These are phyloP conservation scores for Fringilla coelebs DNA, from an alignment of 2,797 vertebrate genomes.

Conservation along the genomic window DNA sequence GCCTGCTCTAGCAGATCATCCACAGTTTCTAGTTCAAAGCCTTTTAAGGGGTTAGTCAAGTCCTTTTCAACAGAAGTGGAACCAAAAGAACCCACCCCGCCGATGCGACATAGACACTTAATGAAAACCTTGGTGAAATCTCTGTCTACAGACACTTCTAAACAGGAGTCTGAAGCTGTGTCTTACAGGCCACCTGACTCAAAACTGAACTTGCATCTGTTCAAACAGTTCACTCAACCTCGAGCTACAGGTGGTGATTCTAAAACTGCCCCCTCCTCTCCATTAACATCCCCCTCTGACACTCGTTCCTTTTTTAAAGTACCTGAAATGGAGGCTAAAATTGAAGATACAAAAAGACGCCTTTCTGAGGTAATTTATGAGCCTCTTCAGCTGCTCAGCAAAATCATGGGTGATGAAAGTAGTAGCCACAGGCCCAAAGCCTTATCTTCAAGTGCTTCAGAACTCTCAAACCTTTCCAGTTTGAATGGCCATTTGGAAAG, in stretches of 20 bases:
- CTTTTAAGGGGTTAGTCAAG: slow-evolving; percentile 86
- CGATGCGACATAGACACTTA: slow-evolving; percentile 84
- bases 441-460: slow-evolving; percentile 91
- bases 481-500: slow-evolving; percentile 85
- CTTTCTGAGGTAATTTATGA: slow-evolving; percentile 94
- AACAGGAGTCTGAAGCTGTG: slow-evolving; percentile 81
- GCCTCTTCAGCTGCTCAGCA: slow-evolving; percentile 93
- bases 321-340: slow-evolving; percentile 93
- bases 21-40: slow-evolving; percentile 79
- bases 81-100: slow-evolving; percentile 80
- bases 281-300: slow-evolving; percentile 86
- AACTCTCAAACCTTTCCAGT: slow-evolving; percentile 84
- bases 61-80: slow-evolving; percentile 89
- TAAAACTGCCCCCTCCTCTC: slow-evolving; percentile 94
- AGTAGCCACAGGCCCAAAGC: slow-evolving; percentile 86
- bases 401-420: slow-evolving; percentile 95
- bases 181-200: slow-evolving; percentile 84
- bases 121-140: slow-evolving; percentile 97
- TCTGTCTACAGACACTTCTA: slow-evolving; percentile 91
- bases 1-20: slow-evolving; percentile 76
- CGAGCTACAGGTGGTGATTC: slow-evolving; percentile 85
- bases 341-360: slow-evolving; percentile 95
- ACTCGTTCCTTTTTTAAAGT: slow-evolving; percentile 95
- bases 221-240: slow-evolving; percentile 95
- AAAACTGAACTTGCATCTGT: slow-evolving; percentile 92